Conservation (phyloP, 2,888 invertebrate species). For the Prosopocoilus inquinatus region DNA sequence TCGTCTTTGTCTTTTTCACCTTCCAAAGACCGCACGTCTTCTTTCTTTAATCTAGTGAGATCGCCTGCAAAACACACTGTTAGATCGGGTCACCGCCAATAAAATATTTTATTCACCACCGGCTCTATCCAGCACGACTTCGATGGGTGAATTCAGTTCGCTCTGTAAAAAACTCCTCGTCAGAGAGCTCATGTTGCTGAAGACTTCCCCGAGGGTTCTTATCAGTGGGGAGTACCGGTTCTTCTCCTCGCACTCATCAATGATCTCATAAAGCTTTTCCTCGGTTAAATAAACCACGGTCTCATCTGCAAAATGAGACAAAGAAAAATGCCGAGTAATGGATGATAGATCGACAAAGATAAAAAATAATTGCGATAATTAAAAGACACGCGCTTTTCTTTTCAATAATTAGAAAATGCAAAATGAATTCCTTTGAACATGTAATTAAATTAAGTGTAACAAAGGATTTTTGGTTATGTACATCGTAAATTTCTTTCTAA, state of each 20-base stretch:
- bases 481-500: no score
- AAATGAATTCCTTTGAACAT: no score
- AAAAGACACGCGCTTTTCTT: no score
- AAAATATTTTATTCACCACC: constrained; percentile 36
- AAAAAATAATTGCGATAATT: no score
- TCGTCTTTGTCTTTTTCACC: constrained; percentile 86
- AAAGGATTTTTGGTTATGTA: no score
- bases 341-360: no score
- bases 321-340: no score
- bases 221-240: constrained; percentile 71
- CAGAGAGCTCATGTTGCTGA: constrained; percentile 66
- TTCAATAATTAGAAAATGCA: no score
- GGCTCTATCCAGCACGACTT: constrained; percentile 56
- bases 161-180: constrained; percentile 69
- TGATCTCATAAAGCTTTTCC: constrained; percentile 69
- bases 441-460: no score
- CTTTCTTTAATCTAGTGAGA: constrained; percentile 62
- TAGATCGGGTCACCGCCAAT: not conserved
- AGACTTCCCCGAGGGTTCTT: constrained; percentile 75
- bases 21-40: constrained; percentile 69
- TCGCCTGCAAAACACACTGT: constrained; percentile 41
- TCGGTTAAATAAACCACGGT: constrained; percentile 66
- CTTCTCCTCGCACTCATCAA: constrained; percentile 70
- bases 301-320: constrained; percentile 25
- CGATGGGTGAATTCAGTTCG: constrained; percentile 51